Percentiles rank a stretch among this genome's conserved stretches.
phyloP scores from a whole-genome alignment of 1,140 invertebrate genomes.

The Aradophagus sp. region DNA sequence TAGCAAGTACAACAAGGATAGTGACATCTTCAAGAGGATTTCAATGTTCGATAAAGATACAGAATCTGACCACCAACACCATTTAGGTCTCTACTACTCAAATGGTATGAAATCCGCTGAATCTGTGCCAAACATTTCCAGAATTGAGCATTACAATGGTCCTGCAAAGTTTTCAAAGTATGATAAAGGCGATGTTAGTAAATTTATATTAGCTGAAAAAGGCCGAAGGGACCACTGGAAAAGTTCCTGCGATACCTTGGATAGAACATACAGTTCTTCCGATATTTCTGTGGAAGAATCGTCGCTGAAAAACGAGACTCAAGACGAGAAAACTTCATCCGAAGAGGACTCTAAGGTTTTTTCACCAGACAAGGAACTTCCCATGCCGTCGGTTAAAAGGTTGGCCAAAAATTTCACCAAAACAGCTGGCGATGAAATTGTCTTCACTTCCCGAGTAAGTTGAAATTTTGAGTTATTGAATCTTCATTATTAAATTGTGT shows the following conservation, averaged over 20 bases:
- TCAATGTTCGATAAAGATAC: conserved; percentile 18
- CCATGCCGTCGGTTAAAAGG: conserved; percentile 69
- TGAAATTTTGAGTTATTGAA: conserved; percentile 9
- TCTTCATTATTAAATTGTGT: too few species aligned
- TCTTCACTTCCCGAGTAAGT: conserved; percentile 41
- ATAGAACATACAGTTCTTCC: conserved; percentile 26
- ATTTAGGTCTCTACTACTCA: conserved; percentile 27
- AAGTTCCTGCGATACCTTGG: conserved; percentile 28
- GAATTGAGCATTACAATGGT: conserved; percentile 39
- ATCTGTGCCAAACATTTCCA: conserved; percentile 68
- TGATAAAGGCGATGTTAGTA: conserved; percentile 45
- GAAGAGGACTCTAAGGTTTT: conserved; percentile 4
- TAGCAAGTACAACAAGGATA: conserved; percentile 59
- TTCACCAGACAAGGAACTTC: conserved; percentile 33
- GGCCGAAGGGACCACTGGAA: conserved; percentile 23
- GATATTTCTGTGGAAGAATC: conserved; percentile 34
- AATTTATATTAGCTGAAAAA: conserved; percentile 33
- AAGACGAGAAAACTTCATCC: conserved; percentile 5
- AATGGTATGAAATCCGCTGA: conserved; percentile 61
- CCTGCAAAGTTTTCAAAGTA: conserved; percentile 28
- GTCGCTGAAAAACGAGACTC: conserved; percentile 8
- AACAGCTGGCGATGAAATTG: conserved; percentile 21
- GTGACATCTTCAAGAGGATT: conserved; percentile 41
- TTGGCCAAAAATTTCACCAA: conserved; percentile 66
- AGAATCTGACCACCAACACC: conserved; percentile 16